A percentile compares a stretch with the other conserved stretches of the same genome.
phyloP scores from a whole-genome alignment of 2,113 vertebrate genomes.

The Ceyx margarethae region DNA sequence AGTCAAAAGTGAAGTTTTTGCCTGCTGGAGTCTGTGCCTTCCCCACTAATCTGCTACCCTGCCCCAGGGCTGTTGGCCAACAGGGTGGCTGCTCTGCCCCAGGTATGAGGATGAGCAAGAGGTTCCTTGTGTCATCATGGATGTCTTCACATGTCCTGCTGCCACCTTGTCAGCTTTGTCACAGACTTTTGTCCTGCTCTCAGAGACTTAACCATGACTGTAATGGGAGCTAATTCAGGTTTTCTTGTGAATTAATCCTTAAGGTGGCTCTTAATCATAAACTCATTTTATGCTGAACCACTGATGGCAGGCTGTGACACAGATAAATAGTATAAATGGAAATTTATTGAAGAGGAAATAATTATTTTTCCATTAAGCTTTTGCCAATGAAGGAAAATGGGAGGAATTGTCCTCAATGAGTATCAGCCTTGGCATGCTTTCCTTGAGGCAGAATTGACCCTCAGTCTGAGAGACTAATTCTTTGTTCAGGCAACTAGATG shows the following conservation, averaged over 20 bases:
- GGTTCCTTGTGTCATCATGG: not conserved
- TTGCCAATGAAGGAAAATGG: not conserved
- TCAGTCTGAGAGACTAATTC: not conserved
- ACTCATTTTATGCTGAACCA: constrained; percentile 5
- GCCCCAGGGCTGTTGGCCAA: not conserved
- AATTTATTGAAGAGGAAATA: constrained; percentile 14
- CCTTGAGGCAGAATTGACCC: not conserved
- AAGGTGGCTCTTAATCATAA: not conserved
- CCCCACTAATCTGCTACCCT: not conserved
- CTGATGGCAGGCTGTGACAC: not conserved
- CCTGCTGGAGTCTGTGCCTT: not conserved
- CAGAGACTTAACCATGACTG: not conserved
- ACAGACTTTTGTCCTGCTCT: not conserved
- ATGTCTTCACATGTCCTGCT: not conserved
- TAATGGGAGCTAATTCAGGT: not conserved
- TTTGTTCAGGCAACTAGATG: not conserved
- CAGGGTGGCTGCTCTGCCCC: not conserved
- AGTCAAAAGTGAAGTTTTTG: not conserved
- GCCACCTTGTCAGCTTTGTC: not conserved
- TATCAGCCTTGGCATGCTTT: not conserved
- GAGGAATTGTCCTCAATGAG: not conserved
- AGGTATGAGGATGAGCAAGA: fast-evolving
- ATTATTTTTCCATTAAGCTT: not conserved
- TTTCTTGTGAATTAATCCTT: not conserved
- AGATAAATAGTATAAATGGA: not conserved